phyloP scores from a whole-genome alignment of 2,797 vertebrate genomes.

The Parotocinclus haroldoi region DNA sequence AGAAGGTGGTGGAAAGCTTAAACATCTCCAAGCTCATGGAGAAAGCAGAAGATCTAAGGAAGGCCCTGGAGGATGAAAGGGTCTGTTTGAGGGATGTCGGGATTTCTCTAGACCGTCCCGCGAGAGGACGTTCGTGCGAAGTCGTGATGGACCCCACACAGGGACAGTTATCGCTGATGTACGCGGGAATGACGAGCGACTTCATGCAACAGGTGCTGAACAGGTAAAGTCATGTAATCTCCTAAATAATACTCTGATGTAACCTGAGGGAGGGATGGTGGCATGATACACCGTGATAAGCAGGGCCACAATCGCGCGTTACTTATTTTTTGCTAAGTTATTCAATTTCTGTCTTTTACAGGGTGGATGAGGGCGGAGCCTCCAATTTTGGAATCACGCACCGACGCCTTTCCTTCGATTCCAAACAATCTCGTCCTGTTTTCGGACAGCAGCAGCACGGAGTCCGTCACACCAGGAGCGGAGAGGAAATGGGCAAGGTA shows the following conservation, averaged over 20 bases:
- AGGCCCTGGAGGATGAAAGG: constrained; percentile 89
- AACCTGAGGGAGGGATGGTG: too few species aligned
- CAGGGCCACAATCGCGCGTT: too few species aligned
- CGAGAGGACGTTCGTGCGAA: constrained; percentile 68
- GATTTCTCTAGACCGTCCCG: constrained; percentile 72
- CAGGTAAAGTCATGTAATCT: constrained; percentile 73
- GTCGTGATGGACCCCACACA: constrained; percentile 78
- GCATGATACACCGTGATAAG: too few species aligned
- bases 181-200: constrained; percentile 83
- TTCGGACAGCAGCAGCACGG: constrained; percentile 74
- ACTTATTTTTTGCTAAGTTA: background rate
- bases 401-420: constrained; percentile 77
- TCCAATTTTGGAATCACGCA: constrained; percentile 75
- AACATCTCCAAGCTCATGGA: constrained; percentile 97
- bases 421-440: constrained; percentile 66
- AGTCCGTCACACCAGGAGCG: constrained; percentile 76
- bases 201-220: constrained; percentile 97
- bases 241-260: too few species aligned
- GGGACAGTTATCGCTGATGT: constrained; percentile 84
- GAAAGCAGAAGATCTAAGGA: constrained; percentile 88
- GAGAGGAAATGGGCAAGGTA: constrained; percentile 66
- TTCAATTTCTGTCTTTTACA: background rate
- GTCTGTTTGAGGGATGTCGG: constrained; percentile 78
- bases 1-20: constrained; percentile 80
- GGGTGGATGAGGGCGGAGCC: constrained; percentile 89